Evolutionary conservation across 2,797 vertebrate genomes (phyloP), one percentile per base, ranked within the genome.

Genomic region (Hypotaenidia philippensis): DNA sequence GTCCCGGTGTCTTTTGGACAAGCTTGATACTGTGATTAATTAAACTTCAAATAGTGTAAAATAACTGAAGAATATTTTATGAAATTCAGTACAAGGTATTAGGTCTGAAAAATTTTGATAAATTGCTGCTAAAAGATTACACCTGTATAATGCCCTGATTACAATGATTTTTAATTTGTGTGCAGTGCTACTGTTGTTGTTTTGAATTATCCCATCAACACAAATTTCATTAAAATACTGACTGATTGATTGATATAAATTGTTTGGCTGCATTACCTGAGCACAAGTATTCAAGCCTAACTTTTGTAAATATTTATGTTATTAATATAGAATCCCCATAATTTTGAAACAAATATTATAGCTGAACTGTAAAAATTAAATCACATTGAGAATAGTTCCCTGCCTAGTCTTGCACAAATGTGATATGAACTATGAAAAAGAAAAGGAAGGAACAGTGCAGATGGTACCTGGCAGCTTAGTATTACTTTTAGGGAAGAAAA

Each of bases 1-100:
- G 56, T 72, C 77, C 72, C 56, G 10, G 17, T 96, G 36, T 88
- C 91, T 86, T 92, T 92, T 80, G 15, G 49, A 95, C 36, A 94
- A 88, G 56, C 8, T 59, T 91, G 93, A 95, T 81, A 61, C 86
- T 94, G 40, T 95, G 74, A 97, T 96, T 95, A 93, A 96, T 96
- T 96, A 94, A 96, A 88, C 52, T 80, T 82, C 83, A 87, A 78
- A 72, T 74, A 61, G 15, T 90, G 19, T 91, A 61, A 91, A 96
- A 94, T 91, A 64, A 87, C 19, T 95, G 57, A 94, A 94, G 77
- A 84, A 72, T 81, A 91, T 91, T 89, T 94, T 93, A 66, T 65
- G 77, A 81, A 94, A 82, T 47, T 69, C 50, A 55, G 13, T 79
- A 38, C 90, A 96, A 76, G 25, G n/a, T 86, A 91, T 84, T 80